Evolutionary conservation across 2,888 invertebrate genomes (phyloP), one percentile per base, ranked within the genome.

Genomic region (Papilio protenor): DNA sequence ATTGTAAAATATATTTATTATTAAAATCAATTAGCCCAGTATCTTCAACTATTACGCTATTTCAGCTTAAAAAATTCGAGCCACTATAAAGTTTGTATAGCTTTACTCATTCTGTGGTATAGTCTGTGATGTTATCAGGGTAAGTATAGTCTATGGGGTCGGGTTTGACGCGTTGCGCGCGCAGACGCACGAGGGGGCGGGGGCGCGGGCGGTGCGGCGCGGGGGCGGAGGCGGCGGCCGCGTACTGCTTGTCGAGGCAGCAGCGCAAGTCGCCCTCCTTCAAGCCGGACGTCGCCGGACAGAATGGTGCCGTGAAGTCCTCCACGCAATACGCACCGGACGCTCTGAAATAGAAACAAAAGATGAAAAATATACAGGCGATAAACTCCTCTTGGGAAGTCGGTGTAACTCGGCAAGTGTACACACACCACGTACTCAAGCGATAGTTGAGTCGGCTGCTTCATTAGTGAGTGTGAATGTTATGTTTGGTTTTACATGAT

Each of bases 321-420:
- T 96, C 96, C 12, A 96, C 87, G 85, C 97, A 97, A 86, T 96
- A 97, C 0, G 97, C 97, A 1, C 97, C 97, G 27, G 95, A 93
- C 6, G 96, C 96, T 2, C 96, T 96, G 85, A 75, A 87, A 79
- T 71, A n/a, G 1, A n/a, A 55, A 33, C 2, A 33, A 33, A 27
- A 1, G 27, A 27, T 27, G 27, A 27, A 16, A 57, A 27, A 21
- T 10, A 57, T 10, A 57, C 6, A 57, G 21, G 1, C 27, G 27
- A 27, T 2, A 27, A 27, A 27, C 27, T n/a, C n/a, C n/a, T n/a
- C n/a, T 27, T 27, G 2, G 27, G 27, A 27, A 27, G 27, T 27
- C 27, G 27, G 27, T 27, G 27, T 2, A 27, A 27, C 1, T 27
- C 27, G 27, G 27, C 27, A 27, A 27, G 27, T 2, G 27, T 27